A percentile compares a stretch with the other conserved stretches of the same genome.
These are phyloP conservation scores for Sciurus vulgaris DNA, from an alignment of 2,797 vertebrate genomes.

Conservation along the genomic window DNA sequence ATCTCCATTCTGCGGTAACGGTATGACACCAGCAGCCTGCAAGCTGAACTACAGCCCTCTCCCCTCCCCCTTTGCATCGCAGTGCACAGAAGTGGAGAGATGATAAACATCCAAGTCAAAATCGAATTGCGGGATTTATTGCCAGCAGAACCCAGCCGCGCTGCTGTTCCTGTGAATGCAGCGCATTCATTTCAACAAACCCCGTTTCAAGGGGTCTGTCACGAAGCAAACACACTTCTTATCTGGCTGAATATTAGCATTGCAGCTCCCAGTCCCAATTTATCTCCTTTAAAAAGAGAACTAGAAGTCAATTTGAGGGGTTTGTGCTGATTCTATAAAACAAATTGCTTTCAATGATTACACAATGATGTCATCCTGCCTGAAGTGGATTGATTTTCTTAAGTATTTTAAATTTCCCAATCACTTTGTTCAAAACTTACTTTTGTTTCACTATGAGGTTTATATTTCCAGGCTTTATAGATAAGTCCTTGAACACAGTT, in stretches of 20 bases:
- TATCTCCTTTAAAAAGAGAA: constrained; percentile 58
- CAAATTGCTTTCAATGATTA: constrained; percentile 36
- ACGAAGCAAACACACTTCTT: constrained; percentile 50
- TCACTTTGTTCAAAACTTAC: not conserved
- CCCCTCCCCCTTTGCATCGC: not conserved
- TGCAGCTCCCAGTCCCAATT: not conserved
- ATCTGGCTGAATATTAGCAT: constrained; percentile 68
- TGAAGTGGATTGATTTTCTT: not conserved
- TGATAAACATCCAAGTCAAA: not conserved
- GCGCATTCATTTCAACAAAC: constrained; percentile 64
- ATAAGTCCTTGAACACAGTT: constrained; percentile 9
- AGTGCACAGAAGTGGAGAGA: not conserved
- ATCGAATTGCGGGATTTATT: not conserved
- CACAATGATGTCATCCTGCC: not conserved
- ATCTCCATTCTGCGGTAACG: not conserved
- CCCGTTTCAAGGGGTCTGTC: constrained; percentile 66
- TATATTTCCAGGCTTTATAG: constrained; percentile 9
- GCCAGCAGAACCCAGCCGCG: not conserved
- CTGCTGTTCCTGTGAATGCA: constrained; percentile 11
- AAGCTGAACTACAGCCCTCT: constrained; percentile 76
- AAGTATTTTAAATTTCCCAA: constrained; percentile 15
- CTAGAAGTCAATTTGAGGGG: not conserved
- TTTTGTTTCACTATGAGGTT: constrained; percentile 18
- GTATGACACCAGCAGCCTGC: constrained; percentile 82
- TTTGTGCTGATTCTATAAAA: constrained; percentile 67